These are phyloP conservation scores for Orchesella flavescens DNA, from an alignment of 2,888 invertebrate genomes.

Conservation along the genomic window DNA sequence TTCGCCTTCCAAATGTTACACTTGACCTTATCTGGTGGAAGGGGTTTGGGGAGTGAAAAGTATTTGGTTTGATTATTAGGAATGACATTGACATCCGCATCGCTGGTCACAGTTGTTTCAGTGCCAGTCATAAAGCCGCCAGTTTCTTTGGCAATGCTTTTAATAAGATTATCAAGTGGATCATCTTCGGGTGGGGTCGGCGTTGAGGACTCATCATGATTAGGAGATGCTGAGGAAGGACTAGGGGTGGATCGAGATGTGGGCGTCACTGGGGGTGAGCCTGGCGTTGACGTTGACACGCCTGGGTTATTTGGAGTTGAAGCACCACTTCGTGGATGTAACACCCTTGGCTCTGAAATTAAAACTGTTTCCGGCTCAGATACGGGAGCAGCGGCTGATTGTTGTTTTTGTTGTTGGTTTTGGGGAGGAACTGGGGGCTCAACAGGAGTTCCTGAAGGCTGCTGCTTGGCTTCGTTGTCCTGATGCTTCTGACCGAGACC, in stretches of 20 bases:
- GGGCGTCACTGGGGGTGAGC: constrained; percentile 70
- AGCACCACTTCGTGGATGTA: constrained; percentile 60
- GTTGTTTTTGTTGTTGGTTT: too few species aligned
- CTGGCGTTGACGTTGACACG: neutral
- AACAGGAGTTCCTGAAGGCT: constrained; percentile 20
- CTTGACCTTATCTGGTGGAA: constrained; percentile 92
- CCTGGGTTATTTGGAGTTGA: constrained; percentile 27
- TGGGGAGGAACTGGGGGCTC: constrained; percentile 26
- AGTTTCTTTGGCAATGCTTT: constrained; percentile 82
- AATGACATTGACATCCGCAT: constrained; percentile 74
- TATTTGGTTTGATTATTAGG: constrained; percentile 76
- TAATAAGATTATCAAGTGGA: constrained; percentile 83
- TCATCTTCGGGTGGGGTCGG: constrained; percentile 75
- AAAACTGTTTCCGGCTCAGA: constrained; percentile 55
- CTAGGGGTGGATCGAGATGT: constrained; percentile 71
- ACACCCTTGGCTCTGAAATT: constrained; percentile 65
- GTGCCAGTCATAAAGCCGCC: constrained; percentile 66
- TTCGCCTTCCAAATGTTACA: constrained; percentile 94
- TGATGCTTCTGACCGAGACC: constrained; percentile 15
- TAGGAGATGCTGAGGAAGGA: constrained; percentile 66
- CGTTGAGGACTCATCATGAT: constrained; percentile 57
- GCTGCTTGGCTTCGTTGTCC: constrained; percentile 30
- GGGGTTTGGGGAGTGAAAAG: constrained; percentile 76
- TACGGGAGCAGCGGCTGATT: constrained; percentile 9
- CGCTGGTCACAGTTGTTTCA: constrained; percentile 57